phyloP scores from a whole-genome alignment of 2,113 vertebrate species.

The Chaenogobius annularis region DNA sequence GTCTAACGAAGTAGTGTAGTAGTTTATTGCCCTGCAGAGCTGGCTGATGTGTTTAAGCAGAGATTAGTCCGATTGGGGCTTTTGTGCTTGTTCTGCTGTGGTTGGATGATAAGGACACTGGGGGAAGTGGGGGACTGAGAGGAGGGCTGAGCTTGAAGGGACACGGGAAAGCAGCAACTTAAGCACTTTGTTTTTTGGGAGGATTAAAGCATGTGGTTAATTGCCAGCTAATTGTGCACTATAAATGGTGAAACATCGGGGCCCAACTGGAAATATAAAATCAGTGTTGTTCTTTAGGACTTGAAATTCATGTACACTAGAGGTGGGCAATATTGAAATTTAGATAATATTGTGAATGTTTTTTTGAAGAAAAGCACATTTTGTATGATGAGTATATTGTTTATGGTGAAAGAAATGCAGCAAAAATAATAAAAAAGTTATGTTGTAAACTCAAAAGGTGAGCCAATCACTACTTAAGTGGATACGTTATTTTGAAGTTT shows the following conservation, averaged over 20 bases:
- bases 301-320: too few relatives aligned
- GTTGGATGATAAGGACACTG: constrained; percentile 68
- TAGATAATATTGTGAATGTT: too few relatives aligned
- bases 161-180: constrained; percentile 24
- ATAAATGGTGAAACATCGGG: background rate
- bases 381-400: too few relatives aligned
- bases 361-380: too few relatives aligned
- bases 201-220: background rate
- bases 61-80: constrained; percentile 70
- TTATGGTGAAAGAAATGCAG: too few relatives aligned
- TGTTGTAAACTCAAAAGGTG: too few relatives aligned
- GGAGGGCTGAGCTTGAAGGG: constrained; percentile 6
- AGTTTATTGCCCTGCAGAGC: constrained; percentile 60
- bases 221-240: background rate
- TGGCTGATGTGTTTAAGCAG: constrained; percentile 72
- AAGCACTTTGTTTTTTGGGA: background rate
- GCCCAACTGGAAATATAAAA: too few relatives aligned
- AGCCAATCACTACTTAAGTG: too few relatives aligned
- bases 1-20: constrained; percentile 57
- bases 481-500: too few relatives aligned
- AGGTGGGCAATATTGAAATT: too few relatives aligned
- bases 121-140: background rate
- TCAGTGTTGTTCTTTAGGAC: too few relatives aligned
- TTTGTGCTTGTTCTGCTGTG: constrained; percentile 73
- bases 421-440: too few relatives aligned